Evolutionary conservation across 2,797 vertebrate species (phyloP).

Genomic region (Mormyrus proboscirostris): DNA sequence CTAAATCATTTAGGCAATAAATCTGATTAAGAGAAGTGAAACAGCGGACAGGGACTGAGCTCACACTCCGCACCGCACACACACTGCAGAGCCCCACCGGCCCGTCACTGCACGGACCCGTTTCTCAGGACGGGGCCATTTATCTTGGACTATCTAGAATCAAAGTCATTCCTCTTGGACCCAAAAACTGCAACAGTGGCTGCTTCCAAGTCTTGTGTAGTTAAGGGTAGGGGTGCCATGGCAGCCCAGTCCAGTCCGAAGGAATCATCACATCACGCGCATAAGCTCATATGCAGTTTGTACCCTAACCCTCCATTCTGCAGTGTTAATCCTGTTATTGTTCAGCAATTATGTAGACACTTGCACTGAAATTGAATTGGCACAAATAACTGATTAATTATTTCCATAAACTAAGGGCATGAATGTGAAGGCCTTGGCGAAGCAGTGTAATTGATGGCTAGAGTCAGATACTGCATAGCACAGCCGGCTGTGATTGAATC

Average conservation of each 20-base stretch:
- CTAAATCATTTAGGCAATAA: conserved; percentile 43
- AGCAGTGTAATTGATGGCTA: conserved; percentile 51
- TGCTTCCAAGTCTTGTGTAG: not conserved
- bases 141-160: not conserved
- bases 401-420: conserved; percentile 3
- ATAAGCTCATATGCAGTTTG: not conserved
- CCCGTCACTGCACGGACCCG: not conserved
- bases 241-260: not conserved
- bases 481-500: conserved; percentile 52
- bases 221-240: not conserved
- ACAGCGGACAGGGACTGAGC: conserved; percentile 15
- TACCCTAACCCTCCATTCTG: not conserved
- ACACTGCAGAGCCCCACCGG: not conserved
- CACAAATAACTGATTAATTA: conserved; percentile 59
- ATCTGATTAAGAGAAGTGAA: conserved; percentile 38
- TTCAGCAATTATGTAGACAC: conserved; percentile 41
- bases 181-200: not conserved
- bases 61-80: conserved; percentile 6
- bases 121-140: conserved; percentile 18
- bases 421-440: conserved; percentile 45
- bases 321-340: not conserved
- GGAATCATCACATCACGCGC: not conserved
- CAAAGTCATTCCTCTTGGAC: not conserved
- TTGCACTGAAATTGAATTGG: conserved; percentile 54
- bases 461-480: conserved; percentile 48